phyloP scores from a whole-genome alignment of 2,113 vertebrate genomes.

The Sapayoa aenigma region DNA sequence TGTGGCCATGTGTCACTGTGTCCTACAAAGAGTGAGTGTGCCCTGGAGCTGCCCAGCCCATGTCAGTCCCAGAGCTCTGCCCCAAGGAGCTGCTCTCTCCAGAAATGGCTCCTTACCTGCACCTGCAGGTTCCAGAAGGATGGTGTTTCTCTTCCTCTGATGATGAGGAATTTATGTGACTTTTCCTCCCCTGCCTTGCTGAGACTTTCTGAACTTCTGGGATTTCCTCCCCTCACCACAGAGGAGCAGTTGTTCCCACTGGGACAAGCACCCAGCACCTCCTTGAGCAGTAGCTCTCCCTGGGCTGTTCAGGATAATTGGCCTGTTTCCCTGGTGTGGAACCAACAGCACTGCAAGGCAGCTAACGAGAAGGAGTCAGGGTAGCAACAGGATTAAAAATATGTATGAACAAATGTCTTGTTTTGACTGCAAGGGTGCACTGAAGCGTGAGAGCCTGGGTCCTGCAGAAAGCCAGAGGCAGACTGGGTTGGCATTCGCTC shows the following conservation, averaged over 20 bases:
- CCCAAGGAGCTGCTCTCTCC: not conserved
- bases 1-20: not conserved
- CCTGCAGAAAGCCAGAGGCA: not conserved
- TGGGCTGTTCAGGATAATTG: not conserved
- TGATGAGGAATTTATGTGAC: not conserved
- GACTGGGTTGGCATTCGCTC: not conserved
- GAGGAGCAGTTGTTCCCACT: not conserved
- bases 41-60: not conserved
- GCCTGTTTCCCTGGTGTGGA: not conserved
- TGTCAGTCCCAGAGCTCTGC: rapidly evolving
- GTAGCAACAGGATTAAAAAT: conserved; percentile 50
- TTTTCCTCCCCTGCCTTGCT: not conserved
- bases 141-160: not conserved
- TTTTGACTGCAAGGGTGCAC: not conserved
- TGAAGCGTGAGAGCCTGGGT: not conserved
- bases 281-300: not conserved
- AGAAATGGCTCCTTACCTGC: not conserved
- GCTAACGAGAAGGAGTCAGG: not conserved
- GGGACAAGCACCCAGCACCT: not conserved
- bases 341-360: not conserved
- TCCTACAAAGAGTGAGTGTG: not conserved
- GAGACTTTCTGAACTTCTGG: not conserved
- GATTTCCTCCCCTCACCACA: not conserved
- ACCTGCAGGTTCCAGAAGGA: not conserved
- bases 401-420: conserved; percentile 6